phyloP scores from a whole-genome alignment of 2,113 vertebrate species.

The Acrocephalus arundinaceus region DNA sequence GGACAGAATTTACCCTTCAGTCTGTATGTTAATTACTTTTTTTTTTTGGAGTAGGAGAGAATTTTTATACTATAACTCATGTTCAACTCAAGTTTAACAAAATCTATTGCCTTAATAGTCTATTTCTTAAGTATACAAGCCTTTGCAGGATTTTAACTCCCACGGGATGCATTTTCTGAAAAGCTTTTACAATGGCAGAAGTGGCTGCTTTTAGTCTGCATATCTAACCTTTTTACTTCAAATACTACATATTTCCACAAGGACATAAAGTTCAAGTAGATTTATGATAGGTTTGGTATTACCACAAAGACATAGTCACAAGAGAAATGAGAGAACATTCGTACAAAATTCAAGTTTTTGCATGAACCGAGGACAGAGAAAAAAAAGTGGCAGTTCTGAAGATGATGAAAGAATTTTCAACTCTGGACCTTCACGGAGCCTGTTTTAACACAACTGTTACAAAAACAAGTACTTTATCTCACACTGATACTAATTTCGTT shows the following conservation, averaged over 20 bases:
- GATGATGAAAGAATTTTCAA: not conserved
- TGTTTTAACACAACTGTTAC: not conserved
- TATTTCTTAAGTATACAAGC: conserved; percentile 52
- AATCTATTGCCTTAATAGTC: not conserved
- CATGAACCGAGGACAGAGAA: not conserved
- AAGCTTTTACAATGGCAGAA: conserved; percentile 49
- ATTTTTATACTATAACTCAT: not conserved
- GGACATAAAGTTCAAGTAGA: conserved; percentile 59
- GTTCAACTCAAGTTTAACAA: not conserved
- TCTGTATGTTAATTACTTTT: not conserved
- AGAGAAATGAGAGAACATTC: not conserved
- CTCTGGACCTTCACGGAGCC: not conserved
- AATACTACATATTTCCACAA: conserved; percentile 32
- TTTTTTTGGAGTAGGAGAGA: not conserved
- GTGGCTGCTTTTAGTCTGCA: conserved; percentile 44
- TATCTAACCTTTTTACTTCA: conserved; percentile 58
- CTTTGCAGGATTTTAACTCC: conserved; percentile 44
- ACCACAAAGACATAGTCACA: not conserved
- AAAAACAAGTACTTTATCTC: not conserved
- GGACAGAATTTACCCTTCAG: conserved; percentile 13
- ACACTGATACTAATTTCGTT: not conserved
- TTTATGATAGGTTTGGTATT: conserved; percentile 35
- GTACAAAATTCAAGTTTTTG: not conserved
- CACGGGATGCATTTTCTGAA: conserved; percentile 32
- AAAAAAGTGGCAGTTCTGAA: not conserved